These are phyloP conservation scores for Gonatopus flavifemur DNA, from an alignment of 1,140 invertebrate genomes.

Conservation along the genomic window DNA sequence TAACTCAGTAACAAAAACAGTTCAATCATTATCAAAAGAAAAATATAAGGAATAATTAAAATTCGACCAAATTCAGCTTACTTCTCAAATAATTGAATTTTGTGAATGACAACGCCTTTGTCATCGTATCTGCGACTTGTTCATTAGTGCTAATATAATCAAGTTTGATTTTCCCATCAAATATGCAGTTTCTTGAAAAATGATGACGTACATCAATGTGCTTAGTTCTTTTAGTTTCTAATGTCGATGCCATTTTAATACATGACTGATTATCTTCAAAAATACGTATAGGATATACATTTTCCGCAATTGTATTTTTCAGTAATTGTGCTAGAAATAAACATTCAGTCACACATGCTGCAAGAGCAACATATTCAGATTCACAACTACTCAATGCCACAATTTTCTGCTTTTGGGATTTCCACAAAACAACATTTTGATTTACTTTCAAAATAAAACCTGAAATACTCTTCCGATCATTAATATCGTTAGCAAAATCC, in stretches of 20 bases:
- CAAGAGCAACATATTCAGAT: background rate
- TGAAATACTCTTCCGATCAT: background rate
- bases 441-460: background rate
- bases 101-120: slow-evolving; percentile 1
- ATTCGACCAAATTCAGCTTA: too few species aligned
- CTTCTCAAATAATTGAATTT: too few species aligned
- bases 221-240: background rate
- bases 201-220: background rate
- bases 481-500: too few species aligned
- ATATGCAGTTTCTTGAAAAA: background rate
- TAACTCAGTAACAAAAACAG: too few species aligned
- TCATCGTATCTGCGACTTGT: background rate
- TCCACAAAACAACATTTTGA: background rate
- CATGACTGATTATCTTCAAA: background rate
- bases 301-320: background rate
- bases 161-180: background rate
- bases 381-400: background rate
- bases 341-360: background rate
- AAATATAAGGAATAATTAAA: too few species aligned
- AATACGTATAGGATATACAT: background rate
- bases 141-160: background rate
- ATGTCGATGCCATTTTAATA: background rate
- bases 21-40: too few species aligned
- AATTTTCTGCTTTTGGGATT: background rate
- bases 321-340: background rate